These are phyloP conservation scores for Allolobophora icterica DNA, from an alignment of 2,888 invertebrate species.

Conservation along the genomic window DNA sequence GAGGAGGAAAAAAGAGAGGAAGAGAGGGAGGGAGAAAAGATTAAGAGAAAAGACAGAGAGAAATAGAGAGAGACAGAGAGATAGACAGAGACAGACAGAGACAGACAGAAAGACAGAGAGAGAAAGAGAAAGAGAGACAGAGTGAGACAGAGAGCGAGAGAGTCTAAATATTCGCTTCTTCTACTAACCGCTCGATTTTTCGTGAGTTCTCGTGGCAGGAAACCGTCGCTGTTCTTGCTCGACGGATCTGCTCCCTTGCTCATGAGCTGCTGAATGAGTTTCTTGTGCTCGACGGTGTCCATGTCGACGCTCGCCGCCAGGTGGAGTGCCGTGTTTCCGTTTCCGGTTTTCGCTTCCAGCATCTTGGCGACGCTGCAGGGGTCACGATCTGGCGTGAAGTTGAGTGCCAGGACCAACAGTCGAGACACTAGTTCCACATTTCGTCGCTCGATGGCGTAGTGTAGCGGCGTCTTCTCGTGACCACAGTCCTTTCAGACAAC, in stretches of 20 bases:
- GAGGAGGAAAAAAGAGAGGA: too few species aligned
- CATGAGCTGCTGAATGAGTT: slow-evolving; percentile 35
- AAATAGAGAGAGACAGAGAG: too few species aligned
- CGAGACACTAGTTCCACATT: slow-evolving; percentile 23
- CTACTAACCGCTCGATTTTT: slow-evolving; percentile 33
- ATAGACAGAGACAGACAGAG: too few species aligned
- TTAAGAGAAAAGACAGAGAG: too few species aligned
- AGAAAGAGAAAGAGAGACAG: too few species aligned
- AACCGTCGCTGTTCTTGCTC: slow-evolving; percentile 38
- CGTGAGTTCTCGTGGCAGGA: slow-evolving; percentile 37
- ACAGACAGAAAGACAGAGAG: too few species aligned
- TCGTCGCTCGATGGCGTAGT: slow-evolving; percentile 23
- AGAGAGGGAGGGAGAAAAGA: too few species aligned
- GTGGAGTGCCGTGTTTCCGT: slow-evolving; percentile 37
- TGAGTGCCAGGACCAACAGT: not conserved
- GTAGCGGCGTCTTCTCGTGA: slow-evolving; percentile 8
- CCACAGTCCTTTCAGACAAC: not conserved
- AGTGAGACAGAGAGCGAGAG: too few species aligned
- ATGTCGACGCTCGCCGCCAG: slow-evolving; percentile 37
- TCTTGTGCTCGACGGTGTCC: slow-evolving; percentile 24
- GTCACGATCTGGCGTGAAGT: not conserved
- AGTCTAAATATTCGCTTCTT: not conserved
- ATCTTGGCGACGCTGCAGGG: slow-evolving; percentile 18
- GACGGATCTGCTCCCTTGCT: slow-evolving; percentile 41
- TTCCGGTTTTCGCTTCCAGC: slow-evolving; percentile 34